Conservation (phyloP, 1,140 invertebrate species). For the Mya arenaria region DNA sequence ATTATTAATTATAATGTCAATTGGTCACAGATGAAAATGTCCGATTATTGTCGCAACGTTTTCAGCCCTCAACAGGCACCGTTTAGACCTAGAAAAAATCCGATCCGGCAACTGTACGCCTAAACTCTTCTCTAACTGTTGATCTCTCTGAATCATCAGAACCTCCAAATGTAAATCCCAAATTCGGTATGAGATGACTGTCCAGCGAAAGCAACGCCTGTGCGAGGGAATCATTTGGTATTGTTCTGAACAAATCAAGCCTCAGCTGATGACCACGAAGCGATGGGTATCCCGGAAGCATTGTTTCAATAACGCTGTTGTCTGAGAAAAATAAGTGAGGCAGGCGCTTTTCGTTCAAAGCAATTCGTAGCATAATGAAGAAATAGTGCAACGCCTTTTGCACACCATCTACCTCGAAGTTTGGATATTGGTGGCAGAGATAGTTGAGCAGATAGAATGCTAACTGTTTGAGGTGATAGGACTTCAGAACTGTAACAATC, state of each 20-base stretch:
- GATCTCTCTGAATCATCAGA: too few species aligned
- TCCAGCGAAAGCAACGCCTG: too few species aligned
- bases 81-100: too few species aligned
- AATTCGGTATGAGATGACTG: too few species aligned
- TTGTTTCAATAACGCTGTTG: not conserved
- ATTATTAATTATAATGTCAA: too few species aligned
- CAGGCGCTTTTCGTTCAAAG: slow-evolving; percentile 13
- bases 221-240: not conserved
- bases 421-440: not conserved
- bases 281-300: not conserved
- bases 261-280: not conserved
- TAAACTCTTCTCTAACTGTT: too few species aligned
- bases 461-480: not conserved
- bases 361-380: not conserved
- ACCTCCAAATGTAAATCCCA: too few species aligned
- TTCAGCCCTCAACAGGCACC: too few species aligned
- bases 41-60: too few species aligned
- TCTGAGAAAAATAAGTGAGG: slow-evolving; percentile 45
- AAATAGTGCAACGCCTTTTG: slow-evolving; percentile 2
- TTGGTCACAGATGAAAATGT: too few species aligned
- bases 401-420: not conserved
- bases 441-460: slow-evolving; percentile 9
- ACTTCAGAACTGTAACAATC: not conserved
- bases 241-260: slow-evolving; percentile 22
- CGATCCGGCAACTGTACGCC: too few species aligned